Evolutionary conservation across 2,888 invertebrate genomes (phyloP), one percentile per base, ranked within the genome.

Genomic region (Caenorhabditis parvicauda): DNA sequence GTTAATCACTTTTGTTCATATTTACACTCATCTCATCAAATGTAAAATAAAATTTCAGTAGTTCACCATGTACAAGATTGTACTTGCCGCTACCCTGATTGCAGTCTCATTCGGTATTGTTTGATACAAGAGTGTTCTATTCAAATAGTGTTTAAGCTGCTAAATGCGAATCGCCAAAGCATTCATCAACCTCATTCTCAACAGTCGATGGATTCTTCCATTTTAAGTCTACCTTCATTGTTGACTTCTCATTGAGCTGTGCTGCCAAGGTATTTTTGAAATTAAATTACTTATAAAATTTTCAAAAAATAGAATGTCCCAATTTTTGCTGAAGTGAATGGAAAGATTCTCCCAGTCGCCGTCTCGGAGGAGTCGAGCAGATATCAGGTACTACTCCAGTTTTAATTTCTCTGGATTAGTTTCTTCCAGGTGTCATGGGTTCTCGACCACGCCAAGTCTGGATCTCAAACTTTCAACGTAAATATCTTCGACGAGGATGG

Each of bases 181-280:
- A 83, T 43, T 80, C 82, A n/a, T 87, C 90, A n/a, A 87, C 87
- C 50, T 88, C 89, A 0, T 94, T 92, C 83, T 91, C 92, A 44
- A 93, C 93, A 19, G 87, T 89, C 82, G 95, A 96, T 85, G 91
- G 91, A 0, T 91, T 92, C 45, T 88, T 94, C 62, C 88, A 95
- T 12, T 89, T 89, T 67, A 70, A 69, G 56, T 90, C 94, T 70
- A 93, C 92, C 0, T 91, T 90, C 83, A 89, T 95, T 75, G 88
- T 90, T 14, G 92, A 94, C 83, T 93, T 95, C 84, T n/a, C n/a
- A n/a, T 32, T 32, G 35, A 80, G 82, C 59, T 84, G 84, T 75
- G 82, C 82, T 50, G 76, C 82, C 35, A 82, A 83, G 81, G 85
- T 84, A 75, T 55, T 69, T 46, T 28, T 12, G 19, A 17, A 28